Evolutionary conservation across 2,888 invertebrate species (phyloP).

Genomic region (Euphydryas editha): DNA sequence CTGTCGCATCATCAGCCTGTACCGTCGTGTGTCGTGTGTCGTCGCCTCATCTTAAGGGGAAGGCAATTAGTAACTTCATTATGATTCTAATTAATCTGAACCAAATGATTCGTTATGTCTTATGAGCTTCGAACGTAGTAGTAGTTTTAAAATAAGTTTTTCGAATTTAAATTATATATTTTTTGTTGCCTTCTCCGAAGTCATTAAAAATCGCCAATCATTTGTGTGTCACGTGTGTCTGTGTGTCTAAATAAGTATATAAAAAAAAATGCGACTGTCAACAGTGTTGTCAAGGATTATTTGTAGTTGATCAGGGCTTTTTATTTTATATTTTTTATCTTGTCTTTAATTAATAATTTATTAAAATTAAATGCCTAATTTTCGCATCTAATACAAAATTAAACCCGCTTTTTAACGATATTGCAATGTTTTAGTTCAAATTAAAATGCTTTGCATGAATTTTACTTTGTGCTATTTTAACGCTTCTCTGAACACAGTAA

Average conservation of each 20-base stretch:
- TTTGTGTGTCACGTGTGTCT: conserved; percentile 33
- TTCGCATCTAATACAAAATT: conserved; percentile 5
- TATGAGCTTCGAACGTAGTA: not conserved
- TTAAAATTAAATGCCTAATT: conserved; percentile 6
- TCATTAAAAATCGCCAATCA: conserved; percentile 17
- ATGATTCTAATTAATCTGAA: not conserved
- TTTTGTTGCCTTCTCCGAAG: conserved; percentile 28
- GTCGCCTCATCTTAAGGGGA: not conserved
- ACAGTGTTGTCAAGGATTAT: not conserved
- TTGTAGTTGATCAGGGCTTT: conserved; percentile 14
- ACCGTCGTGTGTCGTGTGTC: not conserved
- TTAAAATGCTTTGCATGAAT: conserved; percentile 34
- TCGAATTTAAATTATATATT: not conserved
- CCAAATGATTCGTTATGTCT: not conserved
- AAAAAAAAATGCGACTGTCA: not conserved
- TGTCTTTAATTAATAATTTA: conserved; percentile 9
- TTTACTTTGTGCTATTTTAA: conserved; percentile 32
- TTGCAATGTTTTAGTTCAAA: conserved; percentile 11
- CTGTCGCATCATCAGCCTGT: not conserved
- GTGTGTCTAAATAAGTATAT: conserved; percentile 2
- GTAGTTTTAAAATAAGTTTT: too few relatives aligned
- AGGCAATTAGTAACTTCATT: conserved; percentile 7
- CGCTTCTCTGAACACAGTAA: conserved; percentile 31
- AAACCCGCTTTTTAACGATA: conserved; percentile 23
- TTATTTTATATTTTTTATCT: conserved; percentile 1